Conservation (phyloP, 1,140 invertebrate species). For the Mya arenaria region DNA sequence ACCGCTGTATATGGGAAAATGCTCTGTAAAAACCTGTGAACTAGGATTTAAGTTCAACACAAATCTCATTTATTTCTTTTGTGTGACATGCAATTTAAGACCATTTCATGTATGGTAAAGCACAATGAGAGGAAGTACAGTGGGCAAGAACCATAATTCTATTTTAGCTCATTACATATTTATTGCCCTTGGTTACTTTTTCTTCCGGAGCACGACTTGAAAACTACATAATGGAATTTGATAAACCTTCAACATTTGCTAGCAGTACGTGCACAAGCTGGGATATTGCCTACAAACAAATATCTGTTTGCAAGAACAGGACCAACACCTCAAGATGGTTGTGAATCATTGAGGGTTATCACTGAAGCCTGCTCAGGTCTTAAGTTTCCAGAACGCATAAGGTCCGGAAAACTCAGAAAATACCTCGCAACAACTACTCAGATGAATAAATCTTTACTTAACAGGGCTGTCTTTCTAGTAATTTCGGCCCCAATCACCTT, state of each 20-base stretch:
- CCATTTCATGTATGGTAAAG: too few relatives aligned
- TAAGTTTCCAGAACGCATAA: background rate
- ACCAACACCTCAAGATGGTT: background rate
- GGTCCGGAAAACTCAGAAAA: background rate
- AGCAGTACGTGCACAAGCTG: background rate
- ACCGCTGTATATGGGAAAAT: too few relatives aligned
- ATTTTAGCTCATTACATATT: background rate
- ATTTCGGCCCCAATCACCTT: too few relatives aligned
- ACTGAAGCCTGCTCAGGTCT: background rate
- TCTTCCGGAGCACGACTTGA: background rate
- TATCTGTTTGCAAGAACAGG: too few relatives aligned
- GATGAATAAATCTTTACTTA: too few relatives aligned
- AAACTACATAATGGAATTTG: background rate
- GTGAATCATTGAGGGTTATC: background rate
- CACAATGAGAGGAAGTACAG: too few relatives aligned
- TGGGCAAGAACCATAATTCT: background rate
- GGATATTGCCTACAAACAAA: background rate
- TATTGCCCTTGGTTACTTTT: background rate
- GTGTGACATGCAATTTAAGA: too few relatives aligned
- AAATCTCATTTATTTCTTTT: too few relatives aligned
- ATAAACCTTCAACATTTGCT: background rate
- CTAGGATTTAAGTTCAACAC: too few relatives aligned
- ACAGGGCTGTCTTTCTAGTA: too few relatives aligned
- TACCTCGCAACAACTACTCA: conserved; percentile 10
- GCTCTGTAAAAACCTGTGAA: too few relatives aligned